Percentiles rank a stretch among this genome's conserved stretches.
phyloP scores from a whole-genome alignment of 2,113 vertebrate species.

The Lanius ludovicianus region DNA sequence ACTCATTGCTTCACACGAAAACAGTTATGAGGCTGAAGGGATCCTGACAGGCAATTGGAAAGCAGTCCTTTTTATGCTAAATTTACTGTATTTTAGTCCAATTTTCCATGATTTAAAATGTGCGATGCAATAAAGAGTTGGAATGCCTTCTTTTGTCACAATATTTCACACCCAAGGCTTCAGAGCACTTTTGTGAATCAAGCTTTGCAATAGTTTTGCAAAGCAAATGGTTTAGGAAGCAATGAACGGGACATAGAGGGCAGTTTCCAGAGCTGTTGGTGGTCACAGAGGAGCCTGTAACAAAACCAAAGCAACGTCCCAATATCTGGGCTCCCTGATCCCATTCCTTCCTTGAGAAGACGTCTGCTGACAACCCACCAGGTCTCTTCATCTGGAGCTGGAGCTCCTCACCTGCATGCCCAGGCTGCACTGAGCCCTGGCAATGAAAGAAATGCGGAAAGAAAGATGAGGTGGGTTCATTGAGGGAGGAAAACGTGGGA shows the following conservation, averaged over 20 bases:
- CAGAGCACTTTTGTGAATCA: conserved; percentile 26
- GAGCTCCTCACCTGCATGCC: background rate
- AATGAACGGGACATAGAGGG: background rate
- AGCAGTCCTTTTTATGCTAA: conserved; percentile 29
- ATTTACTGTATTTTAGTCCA: conserved; percentile 39
- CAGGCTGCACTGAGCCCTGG: accelerated
- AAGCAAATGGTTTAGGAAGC: background rate
- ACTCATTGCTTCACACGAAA: conserved; percentile 36
- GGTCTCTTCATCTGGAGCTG: background rate
- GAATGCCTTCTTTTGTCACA: conserved; percentile 25
- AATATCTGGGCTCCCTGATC: background rate
- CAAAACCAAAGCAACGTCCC: accelerated
- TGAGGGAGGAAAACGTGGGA: background rate
- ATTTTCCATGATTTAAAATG: conserved; percentile 58
- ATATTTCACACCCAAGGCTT: conserved; percentile 40
- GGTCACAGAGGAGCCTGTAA: background rate
- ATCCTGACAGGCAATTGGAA: conserved; percentile 48
- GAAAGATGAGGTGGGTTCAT: background rate
- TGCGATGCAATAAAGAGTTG: conserved; percentile 23
- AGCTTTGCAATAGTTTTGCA: background rate
- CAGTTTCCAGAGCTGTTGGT: background rate
- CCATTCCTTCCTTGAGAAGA: background rate
- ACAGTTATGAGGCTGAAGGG: conserved; percentile 12
- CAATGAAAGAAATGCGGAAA: accelerated
- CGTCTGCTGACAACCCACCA: background rate